Evolutionary conservation across 2,888 invertebrate genomes (phyloP).

Genomic region (Limenitis camilla): DNA sequence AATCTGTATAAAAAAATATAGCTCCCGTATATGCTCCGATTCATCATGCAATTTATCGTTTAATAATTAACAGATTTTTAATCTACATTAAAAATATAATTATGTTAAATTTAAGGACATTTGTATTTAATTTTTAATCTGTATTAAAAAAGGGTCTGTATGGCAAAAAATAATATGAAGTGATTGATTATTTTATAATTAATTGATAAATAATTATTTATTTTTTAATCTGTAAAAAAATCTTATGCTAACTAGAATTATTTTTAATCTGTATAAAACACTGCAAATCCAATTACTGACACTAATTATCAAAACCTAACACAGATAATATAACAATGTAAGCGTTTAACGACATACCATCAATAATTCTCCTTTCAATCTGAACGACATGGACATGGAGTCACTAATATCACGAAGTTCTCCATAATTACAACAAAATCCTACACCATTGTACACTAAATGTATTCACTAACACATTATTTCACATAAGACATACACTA

Average conservation of each 20-base stretch:
- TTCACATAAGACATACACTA: constrained; percentile 10
- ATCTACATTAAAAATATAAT: constrained; percentile 11
- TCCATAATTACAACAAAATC: constrained; percentile 13
- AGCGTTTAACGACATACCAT: constrained; percentile 26
- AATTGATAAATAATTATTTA: too few relatives aligned
- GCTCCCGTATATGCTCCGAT: neutral
- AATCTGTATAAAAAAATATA: neutral
- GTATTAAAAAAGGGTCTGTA: too few relatives aligned
- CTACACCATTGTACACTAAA: neutral
- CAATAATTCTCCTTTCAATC: constrained; percentile 25
- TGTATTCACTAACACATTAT: constrained; percentile 13
- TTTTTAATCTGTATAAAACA: too few relatives aligned
- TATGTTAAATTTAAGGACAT: too few relatives aligned
- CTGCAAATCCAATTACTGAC: constrained; percentile 27
- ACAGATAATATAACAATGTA: constrained; percentile 9
- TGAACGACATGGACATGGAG: constrained; percentile 26
- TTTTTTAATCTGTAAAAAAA: too few relatives aligned
- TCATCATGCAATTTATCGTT: too few relatives aligned
- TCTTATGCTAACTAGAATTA: too few relatives aligned
- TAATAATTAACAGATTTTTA: constrained; percentile 1
- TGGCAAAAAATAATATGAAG: too few relatives aligned
- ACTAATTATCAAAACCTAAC: constrained; percentile 23
- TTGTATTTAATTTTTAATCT: too few relatives aligned
- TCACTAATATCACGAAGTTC: constrained; percentile 23
- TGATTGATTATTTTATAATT: too few relatives aligned